Evolutionary conservation across 37 sponge, comb jelly and placozoan species (phyloP).

Genomic region (Halisarca cf. caerulea): DNA sequence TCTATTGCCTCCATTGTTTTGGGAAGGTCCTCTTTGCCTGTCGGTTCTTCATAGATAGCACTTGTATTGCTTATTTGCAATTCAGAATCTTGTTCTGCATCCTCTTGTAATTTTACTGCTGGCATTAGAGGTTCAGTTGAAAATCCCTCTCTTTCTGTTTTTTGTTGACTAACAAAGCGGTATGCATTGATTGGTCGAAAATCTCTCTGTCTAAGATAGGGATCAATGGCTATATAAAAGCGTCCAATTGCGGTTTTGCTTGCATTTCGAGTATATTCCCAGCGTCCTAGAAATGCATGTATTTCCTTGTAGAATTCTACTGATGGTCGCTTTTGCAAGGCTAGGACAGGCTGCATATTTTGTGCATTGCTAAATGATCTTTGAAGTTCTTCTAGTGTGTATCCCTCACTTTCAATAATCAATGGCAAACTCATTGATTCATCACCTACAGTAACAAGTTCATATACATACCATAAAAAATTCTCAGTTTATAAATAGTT

Average conservation of each 20-base stretch:
- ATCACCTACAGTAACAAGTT: too few relatives aligned
- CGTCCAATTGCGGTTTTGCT: background rate
- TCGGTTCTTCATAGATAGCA: too few relatives aligned
- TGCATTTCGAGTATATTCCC: background rate
- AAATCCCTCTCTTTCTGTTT: too few relatives aligned
- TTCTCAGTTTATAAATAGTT: too few relatives aligned
- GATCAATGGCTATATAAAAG: background rate
- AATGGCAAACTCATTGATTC: background rate
- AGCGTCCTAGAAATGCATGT: background rate
- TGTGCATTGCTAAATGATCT: background rate
- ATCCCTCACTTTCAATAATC: background rate
- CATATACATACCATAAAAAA: too few relatives aligned
- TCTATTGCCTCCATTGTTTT: background rate
- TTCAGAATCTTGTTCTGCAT: background rate
- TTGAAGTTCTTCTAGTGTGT: background rate
- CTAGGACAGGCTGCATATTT: background rate
- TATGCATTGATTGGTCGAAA: background rate
- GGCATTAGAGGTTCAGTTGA: too few relatives aligned
- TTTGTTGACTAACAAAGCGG: background rate
- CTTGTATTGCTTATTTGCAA: too few relatives aligned
- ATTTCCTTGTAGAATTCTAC: background rate
- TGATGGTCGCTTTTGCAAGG: background rate
- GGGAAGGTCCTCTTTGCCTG: background rate
- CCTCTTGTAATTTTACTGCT: background rate
- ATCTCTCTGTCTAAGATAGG: background rate